Percentiles rank a stretch among this genome's conserved stretches.
Conservation (phyloP, 2,113 vertebrate genomes). For the Machaerirhynchus nigripectus region DNA sequence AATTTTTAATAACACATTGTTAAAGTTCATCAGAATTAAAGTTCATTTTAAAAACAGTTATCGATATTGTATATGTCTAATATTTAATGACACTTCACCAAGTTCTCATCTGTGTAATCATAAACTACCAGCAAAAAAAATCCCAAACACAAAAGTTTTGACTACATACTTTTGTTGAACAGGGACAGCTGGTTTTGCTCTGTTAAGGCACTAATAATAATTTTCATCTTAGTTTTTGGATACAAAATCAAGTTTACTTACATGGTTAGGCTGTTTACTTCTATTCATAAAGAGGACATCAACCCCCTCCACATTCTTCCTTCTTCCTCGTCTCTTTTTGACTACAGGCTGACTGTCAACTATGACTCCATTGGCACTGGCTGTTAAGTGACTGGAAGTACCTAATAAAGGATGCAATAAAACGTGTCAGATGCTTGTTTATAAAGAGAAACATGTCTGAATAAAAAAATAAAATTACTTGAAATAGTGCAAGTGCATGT, state of each 20-base stretch:
- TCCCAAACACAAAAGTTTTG: not conserved
- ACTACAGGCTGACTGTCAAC: slow-evolving; percentile 85
- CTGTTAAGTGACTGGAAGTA: slow-evolving; percentile 77
- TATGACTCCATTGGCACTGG: slow-evolving; percentile 83
- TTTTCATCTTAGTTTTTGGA: not conserved
- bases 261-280: slow-evolving; percentile 83
- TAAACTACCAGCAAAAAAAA: not conserved
- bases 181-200: not conserved
- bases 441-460: not conserved
- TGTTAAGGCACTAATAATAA: not conserved
- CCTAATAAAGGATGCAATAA: slow-evolving; percentile 64
- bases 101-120: not conserved
- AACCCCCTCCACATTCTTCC: slow-evolving; percentile 95
- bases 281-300: slow-evolving; percentile 90
- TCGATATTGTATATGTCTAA: not conserved
- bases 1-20: not conserved
- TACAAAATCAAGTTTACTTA: slow-evolving; percentile 60
- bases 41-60: not conserved
- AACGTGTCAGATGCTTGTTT: not conserved
- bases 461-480: not conserved
- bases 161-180: not conserved
- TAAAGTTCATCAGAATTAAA: not conserved
- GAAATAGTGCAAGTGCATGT: not conserved
- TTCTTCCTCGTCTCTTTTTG: slow-evolving; percentile 91
- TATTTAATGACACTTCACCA: not conserved